Base-by-base conservation (phyloP, 64 coral and sea anemone species). In the Anthopleura sola region DNA sequence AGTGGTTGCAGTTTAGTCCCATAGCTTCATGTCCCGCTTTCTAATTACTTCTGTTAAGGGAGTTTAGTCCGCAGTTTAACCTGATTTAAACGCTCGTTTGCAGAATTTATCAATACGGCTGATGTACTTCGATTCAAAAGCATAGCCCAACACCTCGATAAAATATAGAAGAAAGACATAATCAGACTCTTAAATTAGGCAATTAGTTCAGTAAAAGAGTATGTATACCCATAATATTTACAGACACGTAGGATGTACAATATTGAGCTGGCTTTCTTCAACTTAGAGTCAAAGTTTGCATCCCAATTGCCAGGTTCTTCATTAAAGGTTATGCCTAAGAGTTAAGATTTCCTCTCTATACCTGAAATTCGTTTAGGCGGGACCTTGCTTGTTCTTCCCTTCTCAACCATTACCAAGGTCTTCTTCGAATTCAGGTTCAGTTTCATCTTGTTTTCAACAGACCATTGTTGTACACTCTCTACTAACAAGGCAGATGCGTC, bases 161-260 rank as follows among this genome's bases (percentile, higher is more conserved):
- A 48, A 79, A 87, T 88, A 92, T 20, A 36, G 60, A 92, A 91
- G 13, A 87, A 13, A 36, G 81, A 88, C 85, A 88, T 87, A 23
- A 86, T 85, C 37, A 86, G 75, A 68, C 86, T 93, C 21, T 93
- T 69, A 88, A 92, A 87, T 17, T 84, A 46, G 12, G 46, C 8
- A 74, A 53, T 82, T 16, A 93, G 31, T 55, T 89, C 91, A 84
- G 80, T 9, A 38, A 55, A 37, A 44, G 75, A 85, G 66, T n/a
- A n/a, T n/a, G n/a, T n/a, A n/a, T 82, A 89, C 14, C 83, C 91
- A 68, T 85, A 93, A 84, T 76, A 88, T 83, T 93, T 93, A 84
- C 91, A 84, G 33, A 93, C 86, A 84, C 82, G 80, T 28, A 89
- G 37, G 64, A 89, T 89, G 36, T 89, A 93, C 66, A 90, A 75